A percentile compares a stretch with the other conserved stretches of the same genome.
phyloP scores from a whole-genome alignment of 1,140 invertebrate species.

The Vanessa atalanta region DNA sequence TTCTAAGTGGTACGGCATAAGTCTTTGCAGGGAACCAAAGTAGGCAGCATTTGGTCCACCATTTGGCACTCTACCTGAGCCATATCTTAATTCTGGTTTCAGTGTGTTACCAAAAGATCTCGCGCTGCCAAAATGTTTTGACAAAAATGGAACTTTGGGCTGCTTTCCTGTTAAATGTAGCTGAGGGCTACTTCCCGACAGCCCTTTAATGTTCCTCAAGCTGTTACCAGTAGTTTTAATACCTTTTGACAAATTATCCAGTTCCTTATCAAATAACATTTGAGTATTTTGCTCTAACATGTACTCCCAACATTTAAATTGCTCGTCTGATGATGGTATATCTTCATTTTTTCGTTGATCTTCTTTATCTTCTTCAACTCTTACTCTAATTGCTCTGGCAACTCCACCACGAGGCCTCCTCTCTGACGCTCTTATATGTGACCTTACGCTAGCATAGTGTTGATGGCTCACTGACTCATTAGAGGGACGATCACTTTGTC shows the following conservation, averaged over 20 bases:
- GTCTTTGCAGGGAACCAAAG: constrained; percentile 89
- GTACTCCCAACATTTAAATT: constrained; percentile 95
- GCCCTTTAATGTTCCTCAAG: constrained; percentile 76
- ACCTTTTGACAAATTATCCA: constrained; percentile 89
- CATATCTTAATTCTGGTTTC: constrained; percentile 76
- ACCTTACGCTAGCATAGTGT: constrained; percentile 72
- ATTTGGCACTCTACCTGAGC: constrained; percentile 76
- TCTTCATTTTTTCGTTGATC: constrained; percentile 82
- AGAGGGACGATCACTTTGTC: constrained; percentile 87
- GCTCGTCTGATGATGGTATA: constrained; percentile 85
- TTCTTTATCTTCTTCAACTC: constrained; percentile 83
- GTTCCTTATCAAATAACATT: constrained; percentile 91
- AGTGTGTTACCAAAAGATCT: constrained; percentile 81
- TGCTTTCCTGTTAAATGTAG: constrained; percentile 75
- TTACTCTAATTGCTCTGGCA: constrained; percentile 80
- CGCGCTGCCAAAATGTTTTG: constrained; percentile 89
- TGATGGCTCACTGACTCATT: constrained; percentile 67
- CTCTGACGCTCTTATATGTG: constrained; percentile 73
- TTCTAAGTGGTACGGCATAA: constrained; percentile 92
- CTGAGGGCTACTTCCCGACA: constrained; percentile 83
- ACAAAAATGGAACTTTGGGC: constrained; percentile 83
- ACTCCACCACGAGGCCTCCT: constrained; percentile 82
- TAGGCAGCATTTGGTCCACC: constrained; percentile 92
- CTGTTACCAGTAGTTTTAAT: constrained; percentile 78
- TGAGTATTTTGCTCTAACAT: constrained; percentile 96